Conservation (phyloP, 2,888 invertebrate species). For the Scelioninae gen. 2 region DNA sequence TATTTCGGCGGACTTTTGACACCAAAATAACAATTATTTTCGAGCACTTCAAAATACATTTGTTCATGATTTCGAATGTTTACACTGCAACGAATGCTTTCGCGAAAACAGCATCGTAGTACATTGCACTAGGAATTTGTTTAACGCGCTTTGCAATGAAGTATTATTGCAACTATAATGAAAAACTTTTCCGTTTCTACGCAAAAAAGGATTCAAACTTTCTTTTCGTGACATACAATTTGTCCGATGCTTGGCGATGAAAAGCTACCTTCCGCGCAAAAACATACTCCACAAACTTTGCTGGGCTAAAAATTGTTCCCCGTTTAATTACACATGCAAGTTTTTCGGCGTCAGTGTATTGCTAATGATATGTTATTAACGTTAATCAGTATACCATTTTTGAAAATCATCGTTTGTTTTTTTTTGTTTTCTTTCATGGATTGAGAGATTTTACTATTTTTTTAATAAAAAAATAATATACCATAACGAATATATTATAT, state of each 20-base stretch:
- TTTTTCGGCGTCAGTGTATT: slow-evolving; percentile 20
- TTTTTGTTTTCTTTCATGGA: too few relatives aligned
- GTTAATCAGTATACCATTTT: too few relatives aligned
- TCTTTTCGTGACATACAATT: slow-evolving; percentile 39
- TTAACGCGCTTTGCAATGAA: slow-evolving; percentile 25
- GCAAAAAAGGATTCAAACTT: slow-evolving; percentile 35
- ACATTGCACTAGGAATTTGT: not conserved
- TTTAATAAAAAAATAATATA: too few relatives aligned
- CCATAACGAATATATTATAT: too few relatives aligned
- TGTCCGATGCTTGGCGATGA: slow-evolving; percentile 43
- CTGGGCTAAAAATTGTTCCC: slow-evolving; percentile 32
- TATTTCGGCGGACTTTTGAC: too few relatives aligned
- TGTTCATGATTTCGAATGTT: slow-evolving; percentile 1
- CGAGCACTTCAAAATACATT: not conserved
- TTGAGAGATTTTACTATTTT: too few relatives aligned
- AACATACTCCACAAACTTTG: slow-evolving; percentile 42
- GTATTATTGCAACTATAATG: slow-evolving; percentile 38
- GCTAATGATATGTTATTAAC: too few relatives aligned
- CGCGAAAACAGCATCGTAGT: not conserved
- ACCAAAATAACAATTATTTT: too few relatives aligned
- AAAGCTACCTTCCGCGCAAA: slow-evolving; percentile 32
- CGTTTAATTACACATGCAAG: slow-evolving; percentile 42
- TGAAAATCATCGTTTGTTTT: too few relatives aligned
- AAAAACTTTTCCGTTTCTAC: slow-evolving; percentile 15
- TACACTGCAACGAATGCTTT: not conserved